A percentile compares a stretch with the other conserved stretches of the same genome.
These are phyloP conservation scores for Gasteruption jaculator DNA, from an alignment of 2,888 invertebrate genomes.

Conservation along the genomic window DNA sequence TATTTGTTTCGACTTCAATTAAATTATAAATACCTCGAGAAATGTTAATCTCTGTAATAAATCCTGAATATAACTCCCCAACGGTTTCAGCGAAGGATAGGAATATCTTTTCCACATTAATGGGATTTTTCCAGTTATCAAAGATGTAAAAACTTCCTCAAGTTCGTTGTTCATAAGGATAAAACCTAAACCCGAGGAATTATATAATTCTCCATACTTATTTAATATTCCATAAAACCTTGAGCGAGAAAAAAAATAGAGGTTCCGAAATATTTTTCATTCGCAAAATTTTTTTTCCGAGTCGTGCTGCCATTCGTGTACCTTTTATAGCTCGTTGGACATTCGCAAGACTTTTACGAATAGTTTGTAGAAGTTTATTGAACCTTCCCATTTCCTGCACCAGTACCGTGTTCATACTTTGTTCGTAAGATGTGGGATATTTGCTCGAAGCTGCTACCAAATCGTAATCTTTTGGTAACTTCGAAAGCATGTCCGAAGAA, in stretches of 20 bases:
- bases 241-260: neutral
- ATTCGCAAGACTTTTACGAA: constrained; percentile 71
- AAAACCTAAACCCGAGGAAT: constrained; percentile 70
- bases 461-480: constrained; percentile 70
- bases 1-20: too few relatives aligned
- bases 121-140: constrained; percentile 81
- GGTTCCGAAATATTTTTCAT: constrained; percentile 2
- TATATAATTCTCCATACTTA: too few relatives aligned
- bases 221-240: neutral
- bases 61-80: constrained; percentile 83
- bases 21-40: constrained; percentile 63
- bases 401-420: constrained; percentile 92
- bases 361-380: constrained; percentile 68
- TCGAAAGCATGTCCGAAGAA: constrained; percentile 72
- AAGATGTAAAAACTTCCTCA: constrained; percentile 80
- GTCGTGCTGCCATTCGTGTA: constrained; percentile 33
- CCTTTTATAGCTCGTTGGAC: constrained; percentile 89
- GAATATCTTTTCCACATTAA: constrained; percentile 79
- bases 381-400: constrained; percentile 82
- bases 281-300: too few relatives aligned
- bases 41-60: constrained; percentile 79
- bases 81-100: constrained; percentile 88
- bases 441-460: constrained; percentile 63
- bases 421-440: constrained; percentile 72
- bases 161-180: constrained; percentile 82